Conservation (phyloP, 2,797 vertebrate genomes). For the Micropoecilia bifurca region DNA sequence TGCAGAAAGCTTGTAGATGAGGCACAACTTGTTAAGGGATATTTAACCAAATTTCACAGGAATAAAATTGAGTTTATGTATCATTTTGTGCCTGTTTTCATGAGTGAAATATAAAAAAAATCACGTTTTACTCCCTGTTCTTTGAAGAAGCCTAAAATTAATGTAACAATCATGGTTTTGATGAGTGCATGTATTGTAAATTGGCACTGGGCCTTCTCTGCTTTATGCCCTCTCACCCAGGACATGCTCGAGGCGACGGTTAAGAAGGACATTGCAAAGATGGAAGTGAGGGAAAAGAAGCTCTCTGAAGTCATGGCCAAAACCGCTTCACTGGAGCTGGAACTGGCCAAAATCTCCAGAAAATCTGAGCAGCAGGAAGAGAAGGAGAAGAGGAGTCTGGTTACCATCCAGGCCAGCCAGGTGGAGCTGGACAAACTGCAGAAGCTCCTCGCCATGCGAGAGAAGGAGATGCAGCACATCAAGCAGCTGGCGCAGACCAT, state of each 20-base stretch:
- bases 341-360: constrained; percentile 60
- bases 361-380: constrained; percentile 71
- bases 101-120: background rate
- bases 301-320: constrained; percentile 74
- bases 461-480: constrained; percentile 82
- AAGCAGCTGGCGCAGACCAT: constrained; percentile 84
- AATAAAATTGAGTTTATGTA: background rate
- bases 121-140: background rate
- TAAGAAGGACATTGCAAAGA: constrained; percentile 80
- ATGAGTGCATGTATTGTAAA: background rate
- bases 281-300: constrained; percentile 79
- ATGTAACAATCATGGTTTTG: background rate
- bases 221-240: constrained; percentile 67
- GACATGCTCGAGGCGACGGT: constrained; percentile 80
- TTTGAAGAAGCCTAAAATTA: background rate
- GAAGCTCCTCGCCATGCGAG: constrained; percentile 82
- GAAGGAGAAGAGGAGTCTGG: constrained; percentile 49
- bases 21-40: background rate
- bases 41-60: background rate
- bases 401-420: constrained; percentile 68
- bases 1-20: background rate
- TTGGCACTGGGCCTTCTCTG: background rate
- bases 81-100: background rate
- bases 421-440: constrained; percentile 83
- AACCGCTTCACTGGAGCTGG: constrained; percentile 78